Percentiles rank a stretch among this genome's conserved stretches.
These are phyloP conservation scores for Miichthys miiuy DNA, from an alignment of 2,797 vertebrate species.

Conservation along the genomic window DNA sequence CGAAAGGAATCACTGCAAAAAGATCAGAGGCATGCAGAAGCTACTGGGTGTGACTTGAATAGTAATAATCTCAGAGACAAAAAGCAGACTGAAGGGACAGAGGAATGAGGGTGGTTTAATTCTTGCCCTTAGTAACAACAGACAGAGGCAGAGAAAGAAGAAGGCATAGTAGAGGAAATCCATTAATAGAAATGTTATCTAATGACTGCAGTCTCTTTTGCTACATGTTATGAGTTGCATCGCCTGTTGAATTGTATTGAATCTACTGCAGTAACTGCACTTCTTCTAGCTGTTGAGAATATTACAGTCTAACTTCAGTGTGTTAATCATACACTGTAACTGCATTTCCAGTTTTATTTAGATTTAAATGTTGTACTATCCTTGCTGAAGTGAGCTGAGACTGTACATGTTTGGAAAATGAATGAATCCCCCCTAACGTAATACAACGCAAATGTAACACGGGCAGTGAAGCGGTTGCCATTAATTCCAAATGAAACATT, in stretches of 20 bases:
- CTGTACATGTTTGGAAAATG: slow-evolving; percentile 32
- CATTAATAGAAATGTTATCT: slow-evolving; percentile 55
- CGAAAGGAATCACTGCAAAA: slow-evolving; percentile 49
- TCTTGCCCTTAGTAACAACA: slow-evolving; percentile 51
- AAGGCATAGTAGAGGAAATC: slow-evolving; percentile 21
- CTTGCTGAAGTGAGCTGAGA: slow-evolving; percentile 21
- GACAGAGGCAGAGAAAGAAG: slow-evolving; percentile 28
- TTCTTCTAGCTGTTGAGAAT: slow-evolving; percentile 8
- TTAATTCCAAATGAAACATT: slow-evolving; percentile 55
- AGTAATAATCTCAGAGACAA: slow-evolving; percentile 62
- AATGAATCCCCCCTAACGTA: slow-evolving; percentile 29
- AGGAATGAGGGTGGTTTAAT: slow-evolving; percentile 39
- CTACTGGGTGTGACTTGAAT: slow-evolving; percentile 61
- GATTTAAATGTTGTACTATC: slow-evolving; percentile 12
- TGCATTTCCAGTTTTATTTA: neutral
- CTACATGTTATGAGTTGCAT: slow-evolving; percentile 29
- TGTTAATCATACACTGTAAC: slow-evolving; percentile 28
- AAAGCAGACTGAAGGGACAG: slow-evolving; percentile 42
- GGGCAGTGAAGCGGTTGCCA: slow-evolving; percentile 39
- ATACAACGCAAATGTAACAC: slow-evolving; percentile 20
- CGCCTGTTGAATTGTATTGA: slow-evolving; percentile 11
- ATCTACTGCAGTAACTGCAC: slow-evolving; percentile 18
- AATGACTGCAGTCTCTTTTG: slow-evolving; percentile 29
- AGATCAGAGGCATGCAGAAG: slow-evolving; percentile 69
- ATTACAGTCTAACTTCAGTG: slow-evolving; percentile 20